Base-by-base conservation (phyloP, 2,888 invertebrate species). In the Drosophila algonquin region DNA sequence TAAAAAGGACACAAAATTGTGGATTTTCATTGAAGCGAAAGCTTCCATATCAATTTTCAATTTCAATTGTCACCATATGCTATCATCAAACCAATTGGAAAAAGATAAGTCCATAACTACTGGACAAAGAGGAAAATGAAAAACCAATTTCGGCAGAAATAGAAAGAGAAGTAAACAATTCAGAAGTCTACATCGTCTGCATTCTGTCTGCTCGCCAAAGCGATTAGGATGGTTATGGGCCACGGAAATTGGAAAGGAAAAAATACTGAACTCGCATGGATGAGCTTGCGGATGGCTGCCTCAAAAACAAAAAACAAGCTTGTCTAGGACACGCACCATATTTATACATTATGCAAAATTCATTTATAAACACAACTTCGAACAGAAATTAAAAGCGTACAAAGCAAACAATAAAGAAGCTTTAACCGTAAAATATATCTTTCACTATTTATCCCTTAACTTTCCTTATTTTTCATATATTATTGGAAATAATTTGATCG, bases 61-160 rank as follows among this genome's bases (percentile, higher is more conserved):
- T 89, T 81, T 83, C 80, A 83, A 85, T 88, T 83, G 87, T 79
- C 88, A 77, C 87, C 89, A 88, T 84, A 75, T 89, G 89, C 79
- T 77, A 75, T 77, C 74, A 79, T 53, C 75, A 76, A 73, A 74
- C 76, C 77, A 80, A 80, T 80, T 80, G 80, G 77, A 80, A 80
- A 80, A 55, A 70, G 73, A 68, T 79, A 75, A 79, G 59, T 63
- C 62, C 77, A 58, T 72, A 77, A 75, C 72, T 74, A 63, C 65
- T 53, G 40, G 67, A 59, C 74, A 72, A 77, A 67, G 68, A 70
- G 60, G 69, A 77, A 75, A 77, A 67, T 60, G 63, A 62, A 72
- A 76, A 65, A 68, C 67, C 61, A 67, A 73, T 76, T 64, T 63
- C 44, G 30, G 46, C 75, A 50, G 47, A 30, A 45, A 45, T n/a